Conservation (phyloP, 2,113 vertebrate species). For the Apeltes quadracus region DNA sequence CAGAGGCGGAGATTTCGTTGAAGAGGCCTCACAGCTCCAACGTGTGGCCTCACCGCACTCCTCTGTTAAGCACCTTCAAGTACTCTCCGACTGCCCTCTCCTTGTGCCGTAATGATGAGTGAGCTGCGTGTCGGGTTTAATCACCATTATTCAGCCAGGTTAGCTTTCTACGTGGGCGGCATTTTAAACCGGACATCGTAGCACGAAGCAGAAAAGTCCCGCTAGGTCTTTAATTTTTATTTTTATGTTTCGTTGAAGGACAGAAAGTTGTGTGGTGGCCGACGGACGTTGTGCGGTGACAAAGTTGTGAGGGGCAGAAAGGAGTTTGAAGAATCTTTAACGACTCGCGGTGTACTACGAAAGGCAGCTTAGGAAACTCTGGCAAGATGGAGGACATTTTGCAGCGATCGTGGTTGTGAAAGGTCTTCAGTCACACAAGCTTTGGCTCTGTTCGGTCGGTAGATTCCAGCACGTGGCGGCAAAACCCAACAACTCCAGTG, state of each 20-base stretch:
- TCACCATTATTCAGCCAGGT: conserved; percentile 64
- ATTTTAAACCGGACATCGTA: conserved; percentile 42
- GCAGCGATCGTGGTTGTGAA: no score
- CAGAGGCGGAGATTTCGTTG: conserved; percentile 16
- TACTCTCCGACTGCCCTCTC: conserved; percentile 59
- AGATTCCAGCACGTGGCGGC: no score
- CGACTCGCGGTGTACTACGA: no score
- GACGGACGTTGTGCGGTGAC: neutral
- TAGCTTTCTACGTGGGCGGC: conserved; percentile 47
- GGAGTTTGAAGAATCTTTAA: neutral
- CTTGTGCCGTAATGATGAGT: conserved; percentile 67
- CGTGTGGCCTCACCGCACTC: conserved; percentile 31
- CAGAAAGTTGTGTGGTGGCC: neutral
- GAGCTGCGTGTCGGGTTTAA: conserved; percentile 56
- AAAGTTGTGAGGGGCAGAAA: neutral
- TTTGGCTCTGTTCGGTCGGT: no score
- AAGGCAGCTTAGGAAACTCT: no score
- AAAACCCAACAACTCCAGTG: no score
- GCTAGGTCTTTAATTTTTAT: neutral
- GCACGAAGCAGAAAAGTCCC: conserved; percentile 2
- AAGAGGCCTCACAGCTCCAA: neutral
- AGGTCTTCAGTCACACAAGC: no score
- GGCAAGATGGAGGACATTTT: no score
- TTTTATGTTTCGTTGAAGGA: conserved; percentile 21
- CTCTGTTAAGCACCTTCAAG: conserved; percentile 58